Evolutionary conservation across 1,140 invertebrate genomes (phyloP).

Genomic region (Tetramorium simillimum): DNA sequence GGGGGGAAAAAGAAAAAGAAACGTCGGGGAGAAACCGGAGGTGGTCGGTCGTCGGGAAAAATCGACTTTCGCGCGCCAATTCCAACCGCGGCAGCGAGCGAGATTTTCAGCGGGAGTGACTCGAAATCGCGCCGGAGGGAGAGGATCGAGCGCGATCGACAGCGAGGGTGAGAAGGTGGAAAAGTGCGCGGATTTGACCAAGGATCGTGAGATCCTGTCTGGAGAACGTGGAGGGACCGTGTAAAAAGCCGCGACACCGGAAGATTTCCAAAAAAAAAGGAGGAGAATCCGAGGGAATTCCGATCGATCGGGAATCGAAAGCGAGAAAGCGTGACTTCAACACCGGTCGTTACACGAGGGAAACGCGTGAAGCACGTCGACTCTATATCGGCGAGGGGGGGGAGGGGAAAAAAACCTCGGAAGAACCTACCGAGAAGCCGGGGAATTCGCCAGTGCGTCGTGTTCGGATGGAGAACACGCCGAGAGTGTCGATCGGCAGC

Average conservation of each 20-base stretch:
- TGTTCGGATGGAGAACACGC: not conserved
- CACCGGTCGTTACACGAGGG: not conserved
- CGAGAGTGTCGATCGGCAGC: not conserved
- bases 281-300: not conserved
- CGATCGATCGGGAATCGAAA: constrained; percentile 25
- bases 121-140: not conserved
- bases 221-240: not conserved
- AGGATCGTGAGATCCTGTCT: not conserved
- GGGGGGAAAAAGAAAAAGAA: not conserved
- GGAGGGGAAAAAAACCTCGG: not conserved
- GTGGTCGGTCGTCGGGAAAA: not conserved
- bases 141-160: constrained; percentile 6
- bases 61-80: not conserved
- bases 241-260: not conserved
- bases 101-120: constrained; percentile 4
- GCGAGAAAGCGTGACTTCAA: constrained; percentile 31
- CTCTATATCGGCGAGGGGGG: too few species aligned
- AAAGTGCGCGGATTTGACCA: not conserved
- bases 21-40: not conserved
- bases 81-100: not conserved
- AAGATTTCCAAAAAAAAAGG: not conserved
- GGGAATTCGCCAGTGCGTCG: not conserved
- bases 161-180: not conserved
- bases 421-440: not conserved
- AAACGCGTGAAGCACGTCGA: not conserved